A percentile compares a stretch with the other conserved stretches of the same genome.
These are phyloP conservation scores for Melinaea marsaeus DNA, from an alignment of 2,888 invertebrate genomes.

Conservation along the genomic window DNA sequence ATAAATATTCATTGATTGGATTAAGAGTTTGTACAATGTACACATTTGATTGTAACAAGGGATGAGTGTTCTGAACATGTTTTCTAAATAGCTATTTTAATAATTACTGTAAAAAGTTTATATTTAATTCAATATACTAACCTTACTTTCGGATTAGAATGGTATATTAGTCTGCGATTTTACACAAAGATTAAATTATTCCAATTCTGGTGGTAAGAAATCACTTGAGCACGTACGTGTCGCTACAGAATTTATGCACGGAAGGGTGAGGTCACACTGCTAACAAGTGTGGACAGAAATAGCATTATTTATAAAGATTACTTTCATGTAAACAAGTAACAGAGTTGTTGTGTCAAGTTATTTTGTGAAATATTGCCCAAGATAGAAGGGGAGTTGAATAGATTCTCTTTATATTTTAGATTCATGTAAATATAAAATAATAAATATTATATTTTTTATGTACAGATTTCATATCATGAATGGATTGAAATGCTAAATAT, in stretches of 20 bases:
- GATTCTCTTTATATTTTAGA: no score
- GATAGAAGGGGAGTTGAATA: no score
- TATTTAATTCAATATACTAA: slow-evolving; percentile 33
- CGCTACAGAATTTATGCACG: slow-evolving; percentile 41
- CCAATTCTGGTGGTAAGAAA: slow-evolving; percentile 50
- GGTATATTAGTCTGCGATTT: slow-evolving; percentile 47
- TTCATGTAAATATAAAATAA: no score
- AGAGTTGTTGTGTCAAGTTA: neutral
- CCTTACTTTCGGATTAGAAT: slow-evolving; percentile 37
- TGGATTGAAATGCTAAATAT: no score
- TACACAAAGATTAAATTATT: slow-evolving; percentile 53
- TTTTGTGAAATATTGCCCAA: neutral
- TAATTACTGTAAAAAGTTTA: no score
- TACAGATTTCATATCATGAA: no score
- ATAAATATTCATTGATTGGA: no score
- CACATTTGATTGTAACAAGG: no score
- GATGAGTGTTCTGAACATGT: no score
- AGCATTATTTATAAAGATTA: slow-evolving; percentile 10
- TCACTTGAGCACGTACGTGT: slow-evolving; percentile 57
- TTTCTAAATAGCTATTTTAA: no score
- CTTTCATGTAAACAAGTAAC: neutral
- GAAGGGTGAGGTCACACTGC: slow-evolving; percentile 18
- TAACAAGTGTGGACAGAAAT: slow-evolving; percentile 20
- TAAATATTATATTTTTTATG: no score
- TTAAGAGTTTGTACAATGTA: no score